A percentile compares a stretch with the other conserved stretches of the same genome.
Evolutionary conservation across 2,888 invertebrate genomes (phyloP).

Genomic region (Diaperis boleti): DNA sequence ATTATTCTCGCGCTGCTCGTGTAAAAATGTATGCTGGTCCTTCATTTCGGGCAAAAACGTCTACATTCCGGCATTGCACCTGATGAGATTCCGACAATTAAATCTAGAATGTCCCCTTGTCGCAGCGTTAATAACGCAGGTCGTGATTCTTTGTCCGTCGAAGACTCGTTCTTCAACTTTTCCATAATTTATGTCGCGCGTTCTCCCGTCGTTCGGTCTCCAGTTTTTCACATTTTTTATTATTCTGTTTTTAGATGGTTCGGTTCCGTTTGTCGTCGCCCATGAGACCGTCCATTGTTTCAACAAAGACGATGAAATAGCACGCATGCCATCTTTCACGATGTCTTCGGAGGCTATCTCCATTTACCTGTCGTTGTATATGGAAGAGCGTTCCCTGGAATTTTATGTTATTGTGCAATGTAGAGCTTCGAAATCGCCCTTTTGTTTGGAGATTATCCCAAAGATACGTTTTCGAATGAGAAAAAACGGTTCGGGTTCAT

Average conservation of each 20-base stretch:
- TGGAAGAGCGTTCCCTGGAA: slow-evolving; percentile 34
- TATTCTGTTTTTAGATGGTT: slow-evolving; percentile 52
- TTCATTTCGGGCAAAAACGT: not conserved
- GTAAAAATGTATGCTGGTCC: too few relatives aligned
- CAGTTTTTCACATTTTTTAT: slow-evolving; percentile 45
- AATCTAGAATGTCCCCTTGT: slow-evolving; percentile 60
- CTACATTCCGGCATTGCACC: slow-evolving; percentile 9
- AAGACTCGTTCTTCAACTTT: slow-evolving; percentile 54
- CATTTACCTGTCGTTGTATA: slow-evolving; percentile 50
- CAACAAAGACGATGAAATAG: slow-evolving; percentile 48
- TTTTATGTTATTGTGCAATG: slow-evolving; percentile 25
- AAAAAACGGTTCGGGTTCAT: slow-evolving; percentile 51
- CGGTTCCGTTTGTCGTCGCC: slow-evolving; percentile 51
- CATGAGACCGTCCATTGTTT: slow-evolving; percentile 58
- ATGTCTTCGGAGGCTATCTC: slow-evolving; percentile 50
- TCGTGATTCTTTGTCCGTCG: slow-evolving; percentile 50
- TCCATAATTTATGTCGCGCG: slow-evolving; percentile 58
- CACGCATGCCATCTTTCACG: slow-evolving; percentile 48
- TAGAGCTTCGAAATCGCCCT: slow-evolving; percentile 33
- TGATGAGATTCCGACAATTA: slow-evolving; percentile 55
- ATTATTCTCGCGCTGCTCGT: too few relatives aligned
- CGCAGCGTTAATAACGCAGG: slow-evolving; percentile 59
- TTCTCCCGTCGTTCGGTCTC: slow-evolving; percentile 50
- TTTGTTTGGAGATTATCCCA: slow-evolving; percentile 49
- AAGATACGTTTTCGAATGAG: slow-evolving; percentile 44